Base-by-base conservation (phyloP, 2,797 vertebrate genomes). In the Sciurus vulgaris region DNA sequence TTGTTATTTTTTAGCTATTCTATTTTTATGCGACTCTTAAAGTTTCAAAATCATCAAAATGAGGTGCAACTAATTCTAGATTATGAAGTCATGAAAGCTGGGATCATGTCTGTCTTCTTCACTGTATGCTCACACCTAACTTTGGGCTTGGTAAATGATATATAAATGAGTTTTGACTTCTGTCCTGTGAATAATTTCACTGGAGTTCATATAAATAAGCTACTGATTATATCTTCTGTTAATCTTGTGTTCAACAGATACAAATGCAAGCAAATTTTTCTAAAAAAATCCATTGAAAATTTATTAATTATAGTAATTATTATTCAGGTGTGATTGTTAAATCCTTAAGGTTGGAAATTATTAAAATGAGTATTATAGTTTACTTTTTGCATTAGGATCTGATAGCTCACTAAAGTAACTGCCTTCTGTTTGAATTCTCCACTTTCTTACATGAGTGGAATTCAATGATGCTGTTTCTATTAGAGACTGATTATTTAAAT, bases 161-260 rank as follows among this genome's bases (percentile, higher is more conserved):
- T 85, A 94, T 96, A 86, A 95, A 79, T 95, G 94, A 91, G 92
- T 96, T 96, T 96, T 97, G 94, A 97, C 73, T 67, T 96, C 84
- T 97, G 92, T 93, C 85, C 90, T 94, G 91, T 65, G 89, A 94
- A 84, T 95, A 93, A 95, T 97, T 95, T 98, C 94, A 74, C 89
- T 97, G 94, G 96, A 96, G 94, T 96, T 18, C 87, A 38, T 93
- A 72, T 93, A 89, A 95, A 73, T 94, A 96, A 93, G 91, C 89
- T 86, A 79, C 72, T 83, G 91, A 94, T 96, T 97, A 65, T 92
- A 72, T 94, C 72, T 96, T 8, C 95, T 97, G 93, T 96, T 94
- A 96, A 89, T 95, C 89, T 92, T 88, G 83, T 88, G 73, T 95
- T 94, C 94, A 92, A 87, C 97, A 96, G 65, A 96, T 94, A 84